These are phyloP conservation scores for Alosa alosa DNA, from an alignment of 2,113 vertebrate species.

Conservation along the genomic window DNA sequence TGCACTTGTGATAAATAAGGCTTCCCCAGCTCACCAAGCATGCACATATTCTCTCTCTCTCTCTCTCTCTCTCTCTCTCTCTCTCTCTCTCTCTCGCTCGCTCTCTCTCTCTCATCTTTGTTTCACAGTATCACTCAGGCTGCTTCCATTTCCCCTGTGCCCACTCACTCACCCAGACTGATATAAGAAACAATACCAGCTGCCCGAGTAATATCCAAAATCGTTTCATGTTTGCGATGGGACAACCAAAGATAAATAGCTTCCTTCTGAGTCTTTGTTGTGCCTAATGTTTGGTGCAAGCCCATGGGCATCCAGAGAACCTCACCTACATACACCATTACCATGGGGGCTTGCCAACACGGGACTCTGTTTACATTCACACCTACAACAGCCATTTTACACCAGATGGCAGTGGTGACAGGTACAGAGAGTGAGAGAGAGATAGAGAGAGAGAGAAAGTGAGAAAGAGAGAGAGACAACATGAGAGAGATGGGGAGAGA, in stretches of 20 bases:
- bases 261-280: not conserved
- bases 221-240: not conserved
- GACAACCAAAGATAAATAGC: constrained; percentile 3
- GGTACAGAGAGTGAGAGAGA: not conserved
- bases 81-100: not conserved
- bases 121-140: not conserved
- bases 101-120: not conserved
- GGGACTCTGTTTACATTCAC: not conserved
- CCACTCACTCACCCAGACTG: constrained; percentile 13
- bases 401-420: not conserved
- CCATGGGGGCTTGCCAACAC: not conserved
- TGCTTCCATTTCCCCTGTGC: constrained; percentile 19
- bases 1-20: constrained; percentile 17
- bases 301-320: not conserved
- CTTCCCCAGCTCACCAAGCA: not conserved
- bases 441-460: not conserved
- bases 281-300: not conserved
- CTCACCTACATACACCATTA: not conserved
- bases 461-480: not conserved
- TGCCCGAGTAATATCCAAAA: constrained; percentile 21
- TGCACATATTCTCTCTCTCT: not conserved
- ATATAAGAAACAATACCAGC: constrained; percentile 19
- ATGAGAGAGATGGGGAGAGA: not conserved
- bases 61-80: not conserved
- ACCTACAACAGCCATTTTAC: not conserved